A percentile compares a stretch with the other conserved stretches of the same genome.
phyloP scores from a whole-genome alignment of 2,797 vertebrate species.

The Rhinatrema bivittatum region DNA sequence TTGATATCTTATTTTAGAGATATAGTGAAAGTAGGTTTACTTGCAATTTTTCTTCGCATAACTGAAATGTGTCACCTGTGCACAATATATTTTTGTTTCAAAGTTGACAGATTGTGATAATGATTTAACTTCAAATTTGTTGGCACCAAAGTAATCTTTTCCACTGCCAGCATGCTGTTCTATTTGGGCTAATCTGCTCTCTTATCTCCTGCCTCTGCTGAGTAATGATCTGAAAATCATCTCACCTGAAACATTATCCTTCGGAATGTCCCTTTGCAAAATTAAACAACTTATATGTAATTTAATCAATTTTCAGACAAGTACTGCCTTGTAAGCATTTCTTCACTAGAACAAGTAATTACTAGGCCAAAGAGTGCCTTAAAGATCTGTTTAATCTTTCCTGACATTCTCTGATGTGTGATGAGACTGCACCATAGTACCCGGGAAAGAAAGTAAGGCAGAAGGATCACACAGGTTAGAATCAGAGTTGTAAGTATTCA shows the following conservation, averaged over 20 bases:
- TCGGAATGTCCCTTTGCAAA: neutral
- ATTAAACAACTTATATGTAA: conserved; percentile 1
- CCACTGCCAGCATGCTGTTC: conserved; percentile 7
- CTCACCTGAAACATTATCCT: conserved; percentile 5
- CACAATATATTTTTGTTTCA: conserved; percentile 4
- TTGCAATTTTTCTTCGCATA: conserved; percentile 33
- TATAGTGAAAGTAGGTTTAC: conserved; percentile 24
- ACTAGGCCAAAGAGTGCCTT: neutral
- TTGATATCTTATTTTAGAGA: too few relatives aligned
- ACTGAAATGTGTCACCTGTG: conserved; percentile 35
- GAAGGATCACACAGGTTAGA: neutral
- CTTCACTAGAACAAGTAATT: conserved; percentile 4
- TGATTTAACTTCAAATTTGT: conserved; percentile 26
- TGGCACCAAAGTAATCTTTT: conserved; percentile 14
- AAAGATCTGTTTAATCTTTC: neutral
- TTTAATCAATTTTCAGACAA: conserved; percentile 10
- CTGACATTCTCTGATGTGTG: neutral
- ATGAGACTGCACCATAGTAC: neutral
- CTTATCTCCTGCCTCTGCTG: too few relatives aligned
- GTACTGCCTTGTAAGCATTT: neutral
- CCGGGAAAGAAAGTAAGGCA: too few relatives aligned
- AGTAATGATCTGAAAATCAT: neutral
- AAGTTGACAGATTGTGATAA: conserved; percentile 15
- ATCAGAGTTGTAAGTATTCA: too few relatives aligned
- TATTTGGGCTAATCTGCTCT: too few relatives aligned